Conservation (phyloP, 2,888 invertebrate species). For the Phorcus lineatus region DNA sequence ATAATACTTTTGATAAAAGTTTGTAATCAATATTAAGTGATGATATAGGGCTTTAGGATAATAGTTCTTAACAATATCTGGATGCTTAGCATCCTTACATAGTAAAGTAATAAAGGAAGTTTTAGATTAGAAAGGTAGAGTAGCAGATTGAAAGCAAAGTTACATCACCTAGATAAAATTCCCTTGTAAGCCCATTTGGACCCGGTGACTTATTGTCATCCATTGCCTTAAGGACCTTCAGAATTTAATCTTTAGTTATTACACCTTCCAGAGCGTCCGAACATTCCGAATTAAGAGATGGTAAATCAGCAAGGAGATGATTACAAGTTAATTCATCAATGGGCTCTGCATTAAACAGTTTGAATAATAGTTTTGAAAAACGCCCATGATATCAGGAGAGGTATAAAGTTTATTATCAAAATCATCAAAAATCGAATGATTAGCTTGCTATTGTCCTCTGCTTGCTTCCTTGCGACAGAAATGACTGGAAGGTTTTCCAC, state of each 20-base stretch:
- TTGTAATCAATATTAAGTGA: constrained; percentile 46
- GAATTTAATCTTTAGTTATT: background rate
- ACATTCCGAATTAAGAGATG: background rate
- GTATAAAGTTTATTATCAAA: background rate
- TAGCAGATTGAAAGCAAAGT: constrained; percentile 22
- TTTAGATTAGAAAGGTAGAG: constrained; percentile 29
- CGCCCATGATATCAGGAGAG: constrained; percentile 15
- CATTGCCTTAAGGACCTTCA: constrained; percentile 32
- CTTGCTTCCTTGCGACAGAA: constrained; percentile 9
- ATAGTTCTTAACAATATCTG: constrained; percentile 39
- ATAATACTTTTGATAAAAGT: constrained; percentile 43
- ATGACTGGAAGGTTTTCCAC: constrained; percentile 18
- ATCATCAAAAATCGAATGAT: background rate
- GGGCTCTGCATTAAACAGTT: constrained; percentile 2
- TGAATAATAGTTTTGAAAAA: background rate
- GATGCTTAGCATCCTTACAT: constrained; percentile 42
- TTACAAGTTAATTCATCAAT: constrained; percentile 2
- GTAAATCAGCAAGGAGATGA: constrained; percentile 14
- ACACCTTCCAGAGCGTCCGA: background rate
- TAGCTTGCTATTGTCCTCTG: constrained; percentile 7
- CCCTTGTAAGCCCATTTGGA: constrained; percentile 43
- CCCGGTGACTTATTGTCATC: constrained; percentile 40
- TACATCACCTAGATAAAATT: constrained; percentile 40
- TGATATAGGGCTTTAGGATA: constrained; percentile 42
- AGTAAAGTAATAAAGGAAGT: constrained; percentile 36